These are phyloP conservation scores for Channa striata DNA, from an alignment of 2,797 vertebrate species.

Conservation along the genomic window DNA sequence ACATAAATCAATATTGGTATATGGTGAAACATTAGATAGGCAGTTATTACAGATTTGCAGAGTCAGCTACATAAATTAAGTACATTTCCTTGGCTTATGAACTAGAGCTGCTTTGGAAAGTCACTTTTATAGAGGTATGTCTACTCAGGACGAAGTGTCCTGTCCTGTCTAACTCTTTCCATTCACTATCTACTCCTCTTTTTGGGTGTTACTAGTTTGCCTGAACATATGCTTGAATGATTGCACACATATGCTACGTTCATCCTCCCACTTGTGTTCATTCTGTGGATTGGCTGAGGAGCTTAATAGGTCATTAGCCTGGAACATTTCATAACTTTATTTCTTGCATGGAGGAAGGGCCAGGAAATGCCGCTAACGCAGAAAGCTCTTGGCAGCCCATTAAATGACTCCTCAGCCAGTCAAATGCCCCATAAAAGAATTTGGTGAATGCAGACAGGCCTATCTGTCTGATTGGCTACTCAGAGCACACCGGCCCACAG, in stretches of 20 bases:
- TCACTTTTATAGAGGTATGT: slow-evolving; percentile 44
- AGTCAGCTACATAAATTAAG: slow-evolving; percentile 25
- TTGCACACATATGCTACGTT: slow-evolving; percentile 65
- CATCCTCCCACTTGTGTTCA: slow-evolving; percentile 56
- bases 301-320: slow-evolving; percentile 20
- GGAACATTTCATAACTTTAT: slow-evolving; percentile 47
- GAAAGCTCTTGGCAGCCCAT: not conserved
- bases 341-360: slow-evolving; percentile 27
- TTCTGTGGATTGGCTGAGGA: slow-evolving; percentile 69
- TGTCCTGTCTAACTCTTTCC: slow-evolving; percentile 20
- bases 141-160: slow-evolving; percentile 9
- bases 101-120: slow-evolving; percentile 42
- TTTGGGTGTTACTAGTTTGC: not conserved
- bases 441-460: slow-evolving; percentile 52
- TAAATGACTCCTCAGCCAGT: slow-evolving; percentile 8
- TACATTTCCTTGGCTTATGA: slow-evolving; percentile 1
- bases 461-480: slow-evolving; percentile 58
- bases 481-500: slow-evolving; percentile 56
- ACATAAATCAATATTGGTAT: not conserved
- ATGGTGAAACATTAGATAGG: slow-evolving; percentile 7
- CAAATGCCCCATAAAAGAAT: slow-evolving; percentile 45
- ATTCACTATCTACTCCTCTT: slow-evolving; percentile 4
- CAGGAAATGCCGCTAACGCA: slow-evolving; percentile 29
- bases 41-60: slow-evolving; percentile 17
- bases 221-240: slow-evolving; percentile 49